Base-by-base conservation (phyloP, 1,140 invertebrate species). In the Geopemphigus sp. region DNA sequence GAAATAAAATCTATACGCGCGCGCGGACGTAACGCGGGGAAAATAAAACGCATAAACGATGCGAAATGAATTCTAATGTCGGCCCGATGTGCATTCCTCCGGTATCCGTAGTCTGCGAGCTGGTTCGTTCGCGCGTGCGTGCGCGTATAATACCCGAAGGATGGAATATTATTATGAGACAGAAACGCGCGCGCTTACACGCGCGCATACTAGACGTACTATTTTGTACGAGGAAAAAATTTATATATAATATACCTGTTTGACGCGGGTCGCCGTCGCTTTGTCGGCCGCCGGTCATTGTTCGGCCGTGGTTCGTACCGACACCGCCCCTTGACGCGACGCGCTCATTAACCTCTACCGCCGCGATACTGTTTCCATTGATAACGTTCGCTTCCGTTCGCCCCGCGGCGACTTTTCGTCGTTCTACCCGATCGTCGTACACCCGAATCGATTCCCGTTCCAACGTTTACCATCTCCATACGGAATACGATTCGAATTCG, bases 281-380 rank as follows among this genome's bases (percentile, higher is more conserved):
- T 76, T 76, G 73, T 76, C 57, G 73, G 73, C 32, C 32, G 32
- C 74, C 74, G 74, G 74, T 78, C 74, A 78, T 78, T 78, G 74
- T 78, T 39, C 32, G 53, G 39, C n/a, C n/a, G n/a, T n/a, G n/a
- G n/a, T n/a, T n/a, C n/a, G n/a, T n/a, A n/a, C n/a, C n/a, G n/a
- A n/a, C n/a, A n/a, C n/a, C n/a, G n/a, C n/a, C n/a, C n/a, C n/a
- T n/a, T n/a, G n/a, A n/a, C n/a, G n/a, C n/a, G n/a, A 56, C 29
- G 39, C 39, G 59, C 74, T 78, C 74, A 63, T 78, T 78, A 78
- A 19, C 22, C 22, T 39, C n/a, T n/a, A n/a, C n/a, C n/a, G n/a
- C 56, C 39, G 26, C 39, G 39, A 22, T 14, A 11, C 32, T 22
- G n/a, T 26, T 14, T 19, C 2, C 39, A 17, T n/a, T 22, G 1